These are phyloP conservation scores for Tinamus guttatus DNA, from an alignment of 2,113 vertebrate species.

Conservation along the genomic window DNA sequence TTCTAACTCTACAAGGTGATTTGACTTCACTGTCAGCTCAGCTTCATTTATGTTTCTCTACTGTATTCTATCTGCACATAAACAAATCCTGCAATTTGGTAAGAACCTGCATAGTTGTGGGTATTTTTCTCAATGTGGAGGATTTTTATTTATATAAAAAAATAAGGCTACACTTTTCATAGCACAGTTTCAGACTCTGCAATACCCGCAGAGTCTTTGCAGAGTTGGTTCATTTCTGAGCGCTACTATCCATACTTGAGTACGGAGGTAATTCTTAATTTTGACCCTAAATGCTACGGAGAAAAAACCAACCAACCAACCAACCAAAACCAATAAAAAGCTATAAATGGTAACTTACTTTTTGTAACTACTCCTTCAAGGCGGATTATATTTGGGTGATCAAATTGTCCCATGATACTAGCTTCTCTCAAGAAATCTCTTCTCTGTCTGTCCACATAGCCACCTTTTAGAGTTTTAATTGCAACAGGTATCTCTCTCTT, in stretches of 20 bases:
- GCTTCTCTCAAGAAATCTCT: slow-evolving; percentile 94
- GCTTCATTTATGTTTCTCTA: background rate
- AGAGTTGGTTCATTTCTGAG: background rate
- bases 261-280: background rate
- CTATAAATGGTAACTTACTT: slow-evolving; percentile 83
- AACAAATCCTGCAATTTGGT: background rate
- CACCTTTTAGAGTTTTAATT: slow-evolving; percentile 94
- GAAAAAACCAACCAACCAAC: background rate
- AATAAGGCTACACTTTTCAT: background rate
- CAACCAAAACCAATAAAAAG: background rate
- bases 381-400: slow-evolving; percentile 94
- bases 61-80: background rate
- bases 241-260: background rate
- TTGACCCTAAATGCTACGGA: background rate
- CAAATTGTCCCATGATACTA: slow-evolving; percentile 96
- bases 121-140: background rate
- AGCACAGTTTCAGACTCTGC: background rate
- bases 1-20: background rate
- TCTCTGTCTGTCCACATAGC: slow-evolving; percentile 91
- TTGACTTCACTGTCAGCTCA: background rate
- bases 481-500: slow-evolving; percentile 96
- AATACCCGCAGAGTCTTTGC: too few species aligned
- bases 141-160: background rate
- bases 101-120: background rate
- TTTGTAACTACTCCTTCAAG: slow-evolving; percentile 95